Conservation (phyloP, 2,888 invertebrate genomes). For the Drosophila suboccidentalis region DNA sequence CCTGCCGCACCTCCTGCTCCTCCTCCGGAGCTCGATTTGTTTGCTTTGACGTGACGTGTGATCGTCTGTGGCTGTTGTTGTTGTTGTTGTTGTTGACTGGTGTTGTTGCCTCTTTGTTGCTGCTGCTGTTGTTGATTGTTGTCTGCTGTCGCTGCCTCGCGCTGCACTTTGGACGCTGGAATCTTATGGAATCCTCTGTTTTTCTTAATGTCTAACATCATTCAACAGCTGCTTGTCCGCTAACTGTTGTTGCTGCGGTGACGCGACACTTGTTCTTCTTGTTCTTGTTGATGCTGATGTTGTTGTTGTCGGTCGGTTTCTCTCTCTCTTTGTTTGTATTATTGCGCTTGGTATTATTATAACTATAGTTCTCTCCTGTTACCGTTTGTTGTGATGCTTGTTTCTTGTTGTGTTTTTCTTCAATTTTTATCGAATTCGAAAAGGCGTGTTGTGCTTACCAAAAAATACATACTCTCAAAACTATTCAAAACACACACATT, state of each 20-base stretch:
- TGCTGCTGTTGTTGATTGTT: constrained; percentile 25
- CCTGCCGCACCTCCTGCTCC: background rate
- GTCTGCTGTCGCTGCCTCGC: constrained; percentile 39
- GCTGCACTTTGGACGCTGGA: constrained; percentile 78
- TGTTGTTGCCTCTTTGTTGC: constrained; percentile 36
- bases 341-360: background rate
- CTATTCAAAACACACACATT: constrained; percentile 49
- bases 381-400: constrained; percentile 4
- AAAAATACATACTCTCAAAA: constrained; percentile 58
- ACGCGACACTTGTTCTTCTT: background rate
- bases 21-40: constrained; percentile 12
- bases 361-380: background rate
- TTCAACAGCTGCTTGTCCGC: constrained; percentile 59
- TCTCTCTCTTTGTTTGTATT: background rate
- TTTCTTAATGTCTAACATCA: constrained; percentile 84
- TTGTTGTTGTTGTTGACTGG: constrained; percentile 16
- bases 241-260: constrained; percentile 11
- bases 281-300: background rate
- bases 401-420: constrained; percentile 4
- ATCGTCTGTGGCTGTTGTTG: constrained; percentile 14
- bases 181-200: constrained; percentile 82
- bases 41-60: constrained; percentile 29
- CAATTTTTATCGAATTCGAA: constrained; percentile 36
- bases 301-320: background rate
- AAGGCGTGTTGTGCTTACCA: constrained; percentile 48